Conservation (phyloP, 2,113 vertebrate genomes). For the Callospermophilus lateralis region DNA sequence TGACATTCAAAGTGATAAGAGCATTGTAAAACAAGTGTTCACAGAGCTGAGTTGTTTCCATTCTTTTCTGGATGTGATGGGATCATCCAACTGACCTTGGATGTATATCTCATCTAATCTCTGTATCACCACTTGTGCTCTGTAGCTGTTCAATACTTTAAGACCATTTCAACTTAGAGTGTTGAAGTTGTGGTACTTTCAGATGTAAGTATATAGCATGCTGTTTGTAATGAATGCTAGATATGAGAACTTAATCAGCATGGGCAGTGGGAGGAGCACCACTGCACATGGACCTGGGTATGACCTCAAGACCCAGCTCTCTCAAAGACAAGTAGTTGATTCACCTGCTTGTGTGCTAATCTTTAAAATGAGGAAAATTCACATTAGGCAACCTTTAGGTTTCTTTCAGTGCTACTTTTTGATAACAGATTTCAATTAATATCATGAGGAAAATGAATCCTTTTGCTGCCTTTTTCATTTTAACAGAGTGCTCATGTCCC, state of each 20-base stretch:
- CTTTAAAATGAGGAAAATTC: conserved; percentile 6
- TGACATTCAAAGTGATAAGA: background rate
- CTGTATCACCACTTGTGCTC: background rate
- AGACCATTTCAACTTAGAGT: background rate
- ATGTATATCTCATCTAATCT: background rate
- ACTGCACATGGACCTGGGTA: background rate
- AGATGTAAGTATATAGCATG: background rate
- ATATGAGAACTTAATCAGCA: background rate
- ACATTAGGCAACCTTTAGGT: background rate
- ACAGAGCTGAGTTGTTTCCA: background rate
- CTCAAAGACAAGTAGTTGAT: background rate
- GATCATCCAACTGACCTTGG: background rate
- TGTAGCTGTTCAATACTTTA: background rate
- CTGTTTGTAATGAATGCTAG: background rate
- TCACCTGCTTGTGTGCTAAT: background rate
- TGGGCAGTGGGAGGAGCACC: background rate
- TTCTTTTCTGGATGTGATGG: background rate
- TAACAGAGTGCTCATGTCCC: background rate
- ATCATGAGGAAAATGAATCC: background rate
- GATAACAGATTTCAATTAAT: background rate
- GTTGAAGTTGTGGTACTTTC: background rate
- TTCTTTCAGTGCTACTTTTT: conserved; percentile 34
- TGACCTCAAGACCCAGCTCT: background rate
- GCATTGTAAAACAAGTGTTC: background rate
- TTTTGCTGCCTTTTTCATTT: conserved; percentile 37